Base-by-base conservation (phyloP, 2,113 vertebrate species). In the Serinus canaria region DNA sequence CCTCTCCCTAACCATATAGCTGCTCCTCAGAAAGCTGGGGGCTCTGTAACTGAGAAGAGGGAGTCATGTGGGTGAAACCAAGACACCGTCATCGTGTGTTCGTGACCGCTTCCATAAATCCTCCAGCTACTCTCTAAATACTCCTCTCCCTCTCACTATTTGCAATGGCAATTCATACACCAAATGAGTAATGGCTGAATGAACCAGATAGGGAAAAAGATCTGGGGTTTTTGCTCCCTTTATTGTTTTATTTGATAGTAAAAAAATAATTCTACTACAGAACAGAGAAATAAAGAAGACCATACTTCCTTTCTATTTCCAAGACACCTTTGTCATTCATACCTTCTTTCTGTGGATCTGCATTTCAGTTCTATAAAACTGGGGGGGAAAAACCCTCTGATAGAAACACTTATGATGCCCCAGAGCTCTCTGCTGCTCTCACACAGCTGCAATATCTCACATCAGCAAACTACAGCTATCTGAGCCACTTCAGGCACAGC, bases 21-120 rank as follows among this genome's bases (percentile, higher is more conserved):
- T 63, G 50, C 70, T 80, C 43, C 59, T 88, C 47, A 52, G 60
- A 90, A 66, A 41, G 31, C 11, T 79, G 62, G 66, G 87, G 91
- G 72, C 78, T 96, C 75, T 88, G 68, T 86, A 52, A 59, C 55
- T 47, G 63, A 69, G 92, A 90, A 92, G 67, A 62, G 70, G 72
- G 79, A 93, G 60, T 39, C 33, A 47, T 22, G 76, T 93, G 83
- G 76, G 86, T 90, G 86, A 86, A 80, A 80, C 39, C 50, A 77
- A 83, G 80, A 67, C 43, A 15, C 31, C 55, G 59, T 43, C 79
- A 81, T 50, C 8, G 1, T 15, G 39, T 4, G 11, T 63, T 56
- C 0, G 0, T 83, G 70, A 93, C 5, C 1, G 2, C 70, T 97
- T 83, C 91, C 88, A 86, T 50, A 86, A 81, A 80, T 70, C 31